Evolutionary conservation across 2,797 vertebrate species (phyloP), one percentile per base, ranked within the genome.

Genomic region (Rhinichthys osculus): DNA sequence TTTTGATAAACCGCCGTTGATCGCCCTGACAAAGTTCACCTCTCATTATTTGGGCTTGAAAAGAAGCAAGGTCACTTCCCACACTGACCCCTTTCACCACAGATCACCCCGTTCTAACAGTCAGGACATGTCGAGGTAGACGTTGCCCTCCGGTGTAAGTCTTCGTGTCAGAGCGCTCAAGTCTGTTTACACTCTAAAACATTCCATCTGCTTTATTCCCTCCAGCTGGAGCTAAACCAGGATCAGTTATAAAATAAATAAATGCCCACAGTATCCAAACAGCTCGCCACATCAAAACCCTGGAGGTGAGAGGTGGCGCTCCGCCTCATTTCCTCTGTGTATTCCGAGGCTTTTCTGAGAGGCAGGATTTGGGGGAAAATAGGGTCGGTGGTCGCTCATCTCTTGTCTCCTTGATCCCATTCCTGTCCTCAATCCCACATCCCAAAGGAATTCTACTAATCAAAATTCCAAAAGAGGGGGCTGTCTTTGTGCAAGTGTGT

Each of bases 201-300:
- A 84, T 84, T 84, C 83, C 83, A 71, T 35, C 64, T 59, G 50
- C 74, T 84, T 77, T 82, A 83, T 83, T 83, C 54, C 66, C 74
- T 44, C 64, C 86, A 87, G 81, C 76, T 78, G 83, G 83, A 84
- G 80, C 67, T 83, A 81, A 83, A 73, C 84, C 78, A 38, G 78
- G 84, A 82, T 74, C 85, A 74, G 59, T 78, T 82, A 83, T 82
- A 73, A 83, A 78, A 84, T 77, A 87, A 87, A 87, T 74, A 83
- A 81, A 78, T 81, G 86, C 50, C 77, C 71, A 84, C 82, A 76
- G 86, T 76, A 57, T 87, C 82, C 70, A 80, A 74, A 83, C 82
- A 66, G 76, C 62, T 64, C 57, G 40, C 69, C 86, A 87, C 42
- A 74, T 85, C 86, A 85, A 85, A 87, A 74, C 86, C 82, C 19